Percentiles rank a stretch among this genome's conserved stretches.
Evolutionary conservation across 2,888 invertebrate species (phyloP).

Genomic region (Steinernema scapterisci): DNA sequence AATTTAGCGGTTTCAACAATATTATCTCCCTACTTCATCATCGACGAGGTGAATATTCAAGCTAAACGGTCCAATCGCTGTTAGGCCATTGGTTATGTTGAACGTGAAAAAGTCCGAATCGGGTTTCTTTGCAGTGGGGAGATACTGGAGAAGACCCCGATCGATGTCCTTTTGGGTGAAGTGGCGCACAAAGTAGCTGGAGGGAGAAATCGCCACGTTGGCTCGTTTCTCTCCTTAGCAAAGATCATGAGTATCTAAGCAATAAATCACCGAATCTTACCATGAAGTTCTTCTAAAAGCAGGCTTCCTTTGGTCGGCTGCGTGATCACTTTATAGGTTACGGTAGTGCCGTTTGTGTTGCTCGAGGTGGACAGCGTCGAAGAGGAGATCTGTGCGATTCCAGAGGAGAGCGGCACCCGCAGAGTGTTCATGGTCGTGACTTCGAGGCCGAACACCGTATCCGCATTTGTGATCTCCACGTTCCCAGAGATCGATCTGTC

Average conservation of each 20-base stretch:
- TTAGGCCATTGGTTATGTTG: slow-evolving; percentile 41
- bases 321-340: slow-evolving; percentile 23
- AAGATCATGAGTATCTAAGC: no score
- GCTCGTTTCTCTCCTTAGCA: slow-evolving; percentile 34
- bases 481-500: background rate
- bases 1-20: no score
- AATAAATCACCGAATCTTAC: no score
- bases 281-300: slow-evolving; percentile 33
- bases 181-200: slow-evolving; percentile 36
- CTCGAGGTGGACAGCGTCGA: background rate
- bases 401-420: background rate
- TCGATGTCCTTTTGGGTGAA: slow-evolving; percentile 37
- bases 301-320: slow-evolving; percentile 35
- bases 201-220: slow-evolving; percentile 31
- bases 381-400: slow-evolving; percentile 7
- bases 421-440: background rate
- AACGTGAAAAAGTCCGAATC: slow-evolving; percentile 43
- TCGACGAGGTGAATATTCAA: slow-evolving; percentile 46
- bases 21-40: background rate
- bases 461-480: slow-evolving; percentile 8
- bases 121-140: slow-evolving; percentile 36
- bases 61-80: slow-evolving; percentile 46
- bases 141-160: slow-evolving; percentile 42
- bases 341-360: background rate
- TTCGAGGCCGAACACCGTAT: background rate